Conservation (phyloP, 2,888 invertebrate species). For the Lasioglossum pauxillum region DNA sequence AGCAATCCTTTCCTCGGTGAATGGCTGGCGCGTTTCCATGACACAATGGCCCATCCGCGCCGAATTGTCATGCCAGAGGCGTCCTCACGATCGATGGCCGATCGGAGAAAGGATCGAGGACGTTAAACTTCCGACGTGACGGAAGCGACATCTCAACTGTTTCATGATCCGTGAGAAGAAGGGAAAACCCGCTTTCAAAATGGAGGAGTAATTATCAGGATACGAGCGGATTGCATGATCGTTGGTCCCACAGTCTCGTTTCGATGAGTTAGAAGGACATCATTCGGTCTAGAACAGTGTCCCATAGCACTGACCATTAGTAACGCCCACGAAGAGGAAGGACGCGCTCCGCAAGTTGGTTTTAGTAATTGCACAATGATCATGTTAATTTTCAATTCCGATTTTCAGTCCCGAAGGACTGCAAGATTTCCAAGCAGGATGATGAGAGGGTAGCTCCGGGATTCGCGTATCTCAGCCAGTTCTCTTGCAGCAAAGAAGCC, state of each 20-base stretch:
- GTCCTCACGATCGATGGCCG: conserved; percentile 52
- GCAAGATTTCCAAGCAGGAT: not conserved
- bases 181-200: not conserved
- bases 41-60: conserved; percentile 48
- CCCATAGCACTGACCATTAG: too few relatives aligned
- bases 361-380: not conserved
- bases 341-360: too few relatives aligned
- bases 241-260: not conserved
- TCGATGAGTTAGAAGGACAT: not conserved
- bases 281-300: too few relatives aligned
- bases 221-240: not conserved
- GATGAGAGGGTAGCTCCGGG: conserved; percentile 20
- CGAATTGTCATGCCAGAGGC: conserved; percentile 44
- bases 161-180: not conserved
- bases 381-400: not conserved
- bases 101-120: conserved; percentile 50
- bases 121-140: conserved; percentile 48
- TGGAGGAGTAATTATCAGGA: not conserved
- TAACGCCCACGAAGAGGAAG: too few relatives aligned
- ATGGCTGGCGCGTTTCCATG: conserved; percentile 18
- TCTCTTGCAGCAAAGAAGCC: not conserved
- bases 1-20: conserved; percentile 26
- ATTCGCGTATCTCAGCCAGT: not conserved
- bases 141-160: conserved; percentile 3
- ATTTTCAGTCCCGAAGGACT: not conserved